Evolutionary conservation across 2,888 invertebrate species (phyloP).

Genomic region (Parascotia fuliginaria): DNA sequence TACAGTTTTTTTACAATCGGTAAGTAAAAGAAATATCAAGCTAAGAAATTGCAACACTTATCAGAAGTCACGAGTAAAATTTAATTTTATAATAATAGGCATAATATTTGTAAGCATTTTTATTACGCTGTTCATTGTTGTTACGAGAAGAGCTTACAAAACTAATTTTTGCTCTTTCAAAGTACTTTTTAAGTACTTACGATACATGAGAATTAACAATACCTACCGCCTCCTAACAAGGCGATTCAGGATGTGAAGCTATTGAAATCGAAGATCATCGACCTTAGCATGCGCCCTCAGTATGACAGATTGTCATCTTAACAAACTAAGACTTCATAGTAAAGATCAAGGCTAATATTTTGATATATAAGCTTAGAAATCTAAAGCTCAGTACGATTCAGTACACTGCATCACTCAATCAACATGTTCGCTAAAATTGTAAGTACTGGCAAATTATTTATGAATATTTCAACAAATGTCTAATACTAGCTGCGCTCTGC

Average conservation of each 20-base stretch:
- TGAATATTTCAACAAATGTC: no score
- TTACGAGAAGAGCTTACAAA: neutral
- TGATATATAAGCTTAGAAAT: constrained; percentile 59
- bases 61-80: no score
- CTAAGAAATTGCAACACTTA: no score
- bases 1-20: no score
- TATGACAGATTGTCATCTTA: constrained; percentile 53
- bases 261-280: constrained; percentile 54
- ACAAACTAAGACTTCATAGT: constrained; percentile 51
- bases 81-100: no score
- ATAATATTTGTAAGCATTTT: no score
- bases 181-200: constrained; percentile 1
- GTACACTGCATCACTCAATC: constrained; percentile 55
- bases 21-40: no score
- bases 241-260: constrained; percentile 55
- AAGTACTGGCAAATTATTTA: constrained; percentile 40
- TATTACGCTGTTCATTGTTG: no score
- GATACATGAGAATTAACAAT: constrained; percentile 19
- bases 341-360: constrained; percentile 68
- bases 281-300: constrained; percentile 48
- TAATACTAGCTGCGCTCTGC: no score
- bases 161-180: constrained; percentile 14
- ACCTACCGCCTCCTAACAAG: constrained; percentile 45
- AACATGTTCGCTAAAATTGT: constrained; percentile 74
- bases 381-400: constrained; percentile 55